A percentile compares a stretch with the other conserved stretches of the same genome.
Evolutionary conservation across 1,140 invertebrate genomes (phyloP).

Genomic region (Zaprionus lachaisei): DNA sequence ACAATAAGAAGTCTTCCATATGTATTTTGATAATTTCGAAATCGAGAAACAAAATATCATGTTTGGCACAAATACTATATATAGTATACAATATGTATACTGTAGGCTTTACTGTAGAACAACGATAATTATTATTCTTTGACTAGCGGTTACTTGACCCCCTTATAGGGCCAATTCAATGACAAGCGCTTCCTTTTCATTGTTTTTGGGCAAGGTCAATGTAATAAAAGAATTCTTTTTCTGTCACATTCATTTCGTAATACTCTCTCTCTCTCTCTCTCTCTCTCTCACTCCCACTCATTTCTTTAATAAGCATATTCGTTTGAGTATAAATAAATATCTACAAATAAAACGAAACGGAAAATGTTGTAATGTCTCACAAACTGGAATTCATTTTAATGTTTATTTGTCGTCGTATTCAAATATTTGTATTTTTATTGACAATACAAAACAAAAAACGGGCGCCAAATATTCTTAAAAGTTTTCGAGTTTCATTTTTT

Average conservation of each 20-base stretch:
- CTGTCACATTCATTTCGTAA: constrained; percentile 25
- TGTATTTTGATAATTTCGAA: not conserved
- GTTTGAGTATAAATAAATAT: constrained; percentile 24
- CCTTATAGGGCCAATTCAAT: constrained; percentile 28
- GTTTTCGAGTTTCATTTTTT: constrained; percentile 6
- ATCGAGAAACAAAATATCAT: not conserved
- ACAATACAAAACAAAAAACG: constrained; percentile 7
- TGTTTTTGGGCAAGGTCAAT: constrained; percentile 77
- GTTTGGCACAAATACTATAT: not conserved
- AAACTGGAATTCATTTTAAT: constrained; percentile 28
- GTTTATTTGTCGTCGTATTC: constrained; percentile 43
- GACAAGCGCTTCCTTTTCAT: constrained; percentile 44
- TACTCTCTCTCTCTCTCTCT: constrained; percentile 5
- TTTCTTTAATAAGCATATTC: constrained; percentile 32
- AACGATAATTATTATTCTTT: constrained; percentile 6
- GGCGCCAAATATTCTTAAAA: constrained; percentile 22
- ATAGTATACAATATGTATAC: not conserved
- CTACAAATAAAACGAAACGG: constrained; percentile 27
- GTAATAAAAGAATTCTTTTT: constrained; percentile 59
- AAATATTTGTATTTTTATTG: constrained; percentile 34
- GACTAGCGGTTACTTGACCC: constrained; percentile 34
- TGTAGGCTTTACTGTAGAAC: constrained; percentile 3
- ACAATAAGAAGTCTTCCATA: not conserved
- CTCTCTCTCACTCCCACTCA: constrained; percentile 16
- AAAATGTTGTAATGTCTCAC: constrained; percentile 41